These are phyloP conservation scores for Actinemys pallida DNA, from an alignment of 2,113 vertebrate genomes.

Conservation along the genomic window DNA sequence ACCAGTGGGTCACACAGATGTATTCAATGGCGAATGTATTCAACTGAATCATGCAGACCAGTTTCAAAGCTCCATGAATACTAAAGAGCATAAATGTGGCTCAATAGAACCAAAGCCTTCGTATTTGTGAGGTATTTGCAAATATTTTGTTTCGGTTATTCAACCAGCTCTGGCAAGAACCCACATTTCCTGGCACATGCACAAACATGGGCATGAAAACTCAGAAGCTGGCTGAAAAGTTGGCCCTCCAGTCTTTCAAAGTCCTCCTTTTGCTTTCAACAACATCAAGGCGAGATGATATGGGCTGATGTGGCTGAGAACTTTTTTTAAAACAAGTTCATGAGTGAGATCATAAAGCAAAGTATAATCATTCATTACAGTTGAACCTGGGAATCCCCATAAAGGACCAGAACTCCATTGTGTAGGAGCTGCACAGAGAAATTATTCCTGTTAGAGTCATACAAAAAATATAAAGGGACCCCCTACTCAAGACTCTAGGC, in stretches of 20 bases:
- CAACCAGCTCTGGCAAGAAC: background rate
- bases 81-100: background rate
- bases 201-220: background rate
- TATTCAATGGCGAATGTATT: background rate
- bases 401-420: background rate
- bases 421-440: background rate
- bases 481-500: background rate
- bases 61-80: background rate
- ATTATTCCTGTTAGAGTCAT: background rate
- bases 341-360: background rate
- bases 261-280: background rate
- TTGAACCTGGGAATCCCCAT: background rate
- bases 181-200: background rate
- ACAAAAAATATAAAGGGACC: background rate
- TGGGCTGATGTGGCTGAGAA: background rate
- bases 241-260: background rate
- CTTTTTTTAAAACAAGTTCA: background rate
- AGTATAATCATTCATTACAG: background rate
- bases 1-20: too few species aligned
- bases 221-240: background rate
- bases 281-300: background rate
- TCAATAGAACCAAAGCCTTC: background rate
- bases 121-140: background rate
- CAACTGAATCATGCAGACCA: background rate
- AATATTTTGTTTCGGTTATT: background rate